Evolutionary conservation across 2,797 vertebrate species (phyloP).

Genomic region (Tragopan temminckii): DNA sequence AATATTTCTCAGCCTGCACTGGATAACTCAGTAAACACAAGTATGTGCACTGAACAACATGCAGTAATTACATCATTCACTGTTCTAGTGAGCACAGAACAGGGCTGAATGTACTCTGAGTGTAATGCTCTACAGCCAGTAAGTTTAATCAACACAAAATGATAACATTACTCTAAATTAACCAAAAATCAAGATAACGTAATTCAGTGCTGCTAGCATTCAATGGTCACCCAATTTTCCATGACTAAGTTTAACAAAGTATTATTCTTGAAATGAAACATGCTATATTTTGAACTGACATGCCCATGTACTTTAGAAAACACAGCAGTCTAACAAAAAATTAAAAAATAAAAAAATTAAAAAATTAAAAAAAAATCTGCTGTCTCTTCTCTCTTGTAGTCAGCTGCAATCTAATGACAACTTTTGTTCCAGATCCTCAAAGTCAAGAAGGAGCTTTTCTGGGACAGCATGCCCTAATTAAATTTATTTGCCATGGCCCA

Average conservation of each 20-base stretch:
- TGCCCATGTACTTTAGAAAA: rapidly evolving
- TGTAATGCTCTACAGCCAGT: neutral
- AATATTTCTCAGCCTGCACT: neutral
- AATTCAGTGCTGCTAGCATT: neutral
- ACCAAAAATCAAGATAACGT: neutral
- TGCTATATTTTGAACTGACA: neutral
- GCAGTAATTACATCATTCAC: neutral
- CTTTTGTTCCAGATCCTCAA: conserved; percentile 43
- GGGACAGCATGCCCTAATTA: conserved; percentile 58
- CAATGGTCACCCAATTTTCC: neutral
- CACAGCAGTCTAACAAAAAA: neutral
- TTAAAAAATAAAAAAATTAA: neutral
- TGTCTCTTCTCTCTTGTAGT: neutral
- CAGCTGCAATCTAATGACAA: neutral
- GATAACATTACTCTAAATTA: neutral
- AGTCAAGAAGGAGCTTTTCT: conserved; percentile 58
- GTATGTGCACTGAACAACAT: neutral
- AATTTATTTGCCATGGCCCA: conserved; percentile 26
- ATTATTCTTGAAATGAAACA: neutral
- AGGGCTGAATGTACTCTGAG: neutral
- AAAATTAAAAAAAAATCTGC: too few relatives aligned
- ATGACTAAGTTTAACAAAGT: neutral
- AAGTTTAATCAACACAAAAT: neutral
- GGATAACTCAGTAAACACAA: neutral
- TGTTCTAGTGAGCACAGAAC: neutral